Evolutionary conservation across 2,888 invertebrate species (phyloP), one percentile per base, ranked within the genome.

Genomic region (Thalpophila matura): DNA sequence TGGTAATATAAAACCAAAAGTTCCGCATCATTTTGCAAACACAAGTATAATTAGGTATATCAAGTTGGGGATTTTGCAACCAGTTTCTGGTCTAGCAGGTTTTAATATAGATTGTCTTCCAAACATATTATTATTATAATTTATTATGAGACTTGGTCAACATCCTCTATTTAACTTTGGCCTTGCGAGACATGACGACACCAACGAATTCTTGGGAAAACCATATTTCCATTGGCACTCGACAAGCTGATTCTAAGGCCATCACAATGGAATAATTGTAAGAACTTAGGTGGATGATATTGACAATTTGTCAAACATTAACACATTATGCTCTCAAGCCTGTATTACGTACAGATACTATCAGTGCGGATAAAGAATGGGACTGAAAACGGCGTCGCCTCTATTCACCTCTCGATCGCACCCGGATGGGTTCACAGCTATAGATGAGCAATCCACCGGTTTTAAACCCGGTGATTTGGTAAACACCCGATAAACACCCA

Each of bases 31-130:
- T 62, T 62, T 53, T 42, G 14, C 16, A 40, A 31, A 26, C 31
- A 18, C 6, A n/a, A 9, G 14, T n/a, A 54, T 12, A 18, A 38
- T n/a, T n/a, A n/a, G n/a, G n/a, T n/a, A n/a, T n/a, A n/a, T 22
- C 16, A 46, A n/a, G 40, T 37, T 47, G 49, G 4, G 31, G 31
- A 14, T 50, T 33, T 45, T 45, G 22, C 3, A 46, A 65, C 56
- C 35, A 18, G 50, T 55, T 65, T 40, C 37, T 46, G 12, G 56
- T 51, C 73, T 42, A 22, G 4, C 40, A 18, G 20, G 74, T 66
- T 46, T 35, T 16, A 7, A 16, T 3, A 12, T 24, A 26, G 66
- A 69, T 70, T 31, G 9, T 31, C 14, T 29, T 10, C 1, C 24
- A 45, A 35, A 7, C 7, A 16, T n/a, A n/a, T n/a, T n/a, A n/a